phyloP scores from a whole-genome alignment of 1,140 invertebrate genomes.

The Zaprionus davidi region DNA sequence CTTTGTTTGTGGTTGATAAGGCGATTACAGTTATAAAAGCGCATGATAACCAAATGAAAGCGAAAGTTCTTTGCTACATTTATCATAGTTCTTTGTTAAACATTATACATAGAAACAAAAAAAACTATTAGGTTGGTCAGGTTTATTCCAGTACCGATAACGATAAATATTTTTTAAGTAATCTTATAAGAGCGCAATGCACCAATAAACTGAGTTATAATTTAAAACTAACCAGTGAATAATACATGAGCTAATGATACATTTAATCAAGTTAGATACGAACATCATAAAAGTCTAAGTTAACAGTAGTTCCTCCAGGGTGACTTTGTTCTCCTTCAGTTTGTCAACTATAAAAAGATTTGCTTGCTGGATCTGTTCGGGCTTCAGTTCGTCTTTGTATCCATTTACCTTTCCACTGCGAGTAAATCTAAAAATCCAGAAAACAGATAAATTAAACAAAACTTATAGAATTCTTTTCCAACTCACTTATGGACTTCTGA shows the following conservation, averaged over 20 bases:
- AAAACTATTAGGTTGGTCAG: too few relatives aligned
- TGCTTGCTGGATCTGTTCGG: constrained; percentile 43
- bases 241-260: not conserved
- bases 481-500: constrained; percentile 4
- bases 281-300: not conserved
- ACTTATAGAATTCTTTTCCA: constrained; percentile 46
- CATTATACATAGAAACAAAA: too few relatives aligned
- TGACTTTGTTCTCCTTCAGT: constrained; percentile 30
- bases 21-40: not conserved
- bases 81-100: too few relatives aligned
- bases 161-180: too few relatives aligned
- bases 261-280: not conserved
- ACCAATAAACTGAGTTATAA: too few relatives aligned
- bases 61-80: too few relatives aligned
- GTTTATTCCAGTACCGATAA: too few relatives aligned
- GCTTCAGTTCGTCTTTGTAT: constrained; percentile 60
- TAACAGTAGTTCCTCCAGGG: constrained; percentile 52
- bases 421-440: constrained; percentile 49
- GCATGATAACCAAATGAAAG: not conserved
- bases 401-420: constrained; percentile 60
- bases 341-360: constrained; percentile 24
- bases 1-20: not conserved
- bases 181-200: too few relatives aligned
- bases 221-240: too few relatives aligned
- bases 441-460: not conserved